Evolutionary conservation across 2,888 invertebrate genomes (phyloP).

Genomic region (Desoria tigrina): DNA sequence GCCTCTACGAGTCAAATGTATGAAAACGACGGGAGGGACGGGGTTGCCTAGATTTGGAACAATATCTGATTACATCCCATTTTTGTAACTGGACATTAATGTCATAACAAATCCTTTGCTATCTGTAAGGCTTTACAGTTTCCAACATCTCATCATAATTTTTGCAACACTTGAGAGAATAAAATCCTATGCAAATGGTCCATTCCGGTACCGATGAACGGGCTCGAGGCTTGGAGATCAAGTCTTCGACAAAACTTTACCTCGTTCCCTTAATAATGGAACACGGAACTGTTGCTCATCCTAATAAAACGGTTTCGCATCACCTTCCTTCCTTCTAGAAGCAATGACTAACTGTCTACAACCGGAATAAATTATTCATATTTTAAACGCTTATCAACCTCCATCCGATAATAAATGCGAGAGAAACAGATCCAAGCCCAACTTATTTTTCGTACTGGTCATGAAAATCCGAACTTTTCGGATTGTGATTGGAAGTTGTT

Average conservation of each 20-base stretch:
- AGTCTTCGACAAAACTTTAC: no score
- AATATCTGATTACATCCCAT: slow-evolving; percentile 11
- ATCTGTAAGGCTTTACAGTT: slow-evolving; percentile 8
- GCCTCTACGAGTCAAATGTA: no score
- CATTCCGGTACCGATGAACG: not conserved
- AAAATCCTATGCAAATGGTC: slow-evolving; percentile 10
- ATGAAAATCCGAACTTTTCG: not conserved
- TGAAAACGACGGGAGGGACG: no score
- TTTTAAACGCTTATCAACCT: slow-evolving; percentile 1
- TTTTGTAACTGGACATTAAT: slow-evolving; percentile 8
- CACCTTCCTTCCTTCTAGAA: no score
- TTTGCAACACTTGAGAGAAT: slow-evolving; percentile 4
- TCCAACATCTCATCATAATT: slow-evolving; percentile 6
- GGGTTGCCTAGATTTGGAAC: not conserved
- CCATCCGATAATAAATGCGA: not conserved
- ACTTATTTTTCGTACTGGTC: no score
- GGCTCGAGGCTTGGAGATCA: no score
- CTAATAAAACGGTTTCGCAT: not conserved
- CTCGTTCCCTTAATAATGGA: no score
- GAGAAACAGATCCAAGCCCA: no score
- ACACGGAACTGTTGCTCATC: slow-evolving; percentile 7
- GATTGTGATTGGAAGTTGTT: not conserved
- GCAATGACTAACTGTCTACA: no score
- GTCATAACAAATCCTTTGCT: slow-evolving; percentile 17
- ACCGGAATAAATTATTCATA: slow-evolving; percentile 3